phyloP scores from a whole-genome alignment of 2,888 invertebrate species.

The Melieria crassipennis region DNA sequence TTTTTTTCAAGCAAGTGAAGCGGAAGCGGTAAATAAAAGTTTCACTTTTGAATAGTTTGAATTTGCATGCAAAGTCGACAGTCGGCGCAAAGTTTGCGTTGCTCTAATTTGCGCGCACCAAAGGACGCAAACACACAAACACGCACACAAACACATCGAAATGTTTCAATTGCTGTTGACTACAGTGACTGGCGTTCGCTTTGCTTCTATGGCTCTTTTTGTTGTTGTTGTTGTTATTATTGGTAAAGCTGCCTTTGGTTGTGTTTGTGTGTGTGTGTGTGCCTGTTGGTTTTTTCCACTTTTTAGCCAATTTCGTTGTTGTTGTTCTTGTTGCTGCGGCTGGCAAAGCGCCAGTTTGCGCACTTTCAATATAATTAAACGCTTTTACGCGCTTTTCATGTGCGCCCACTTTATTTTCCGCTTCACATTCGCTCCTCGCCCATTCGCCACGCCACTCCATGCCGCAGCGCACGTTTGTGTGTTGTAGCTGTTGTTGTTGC shows the following conservation, averaged over 20 bases:
- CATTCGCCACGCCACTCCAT: neutral
- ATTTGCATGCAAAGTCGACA: conserved; percentile 49
- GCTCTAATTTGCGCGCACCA: no score
- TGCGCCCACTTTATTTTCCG: neutral
- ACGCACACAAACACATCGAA: no score
- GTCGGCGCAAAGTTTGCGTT: no score
- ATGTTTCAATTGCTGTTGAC: no score
- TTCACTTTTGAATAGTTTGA: conserved; percentile 44
- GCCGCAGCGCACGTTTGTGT: neutral
- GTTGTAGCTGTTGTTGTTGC: neutral
- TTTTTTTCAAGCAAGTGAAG: no score
- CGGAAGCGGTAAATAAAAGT: conserved; percentile 26
- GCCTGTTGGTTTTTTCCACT: conserved; percentile 1
- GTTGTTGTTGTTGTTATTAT: neutral
- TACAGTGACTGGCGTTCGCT: no score
- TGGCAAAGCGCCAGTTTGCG: conserved; percentile 4
- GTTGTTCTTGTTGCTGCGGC: no score
- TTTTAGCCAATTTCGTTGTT: conserved; percentile 16
- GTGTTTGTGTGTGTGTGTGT: conserved; percentile 5
- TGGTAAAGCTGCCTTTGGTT: neutral
- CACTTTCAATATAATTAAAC: conserved; percentile 35
- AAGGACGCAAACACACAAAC: no score
- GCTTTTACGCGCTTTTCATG: conserved; percentile 26
- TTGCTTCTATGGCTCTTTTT: neutral
- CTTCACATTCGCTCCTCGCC: neutral